Evolutionary conservation across 2,113 vertebrate genomes (phyloP), one percentile per base, ranked within the genome.

Genomic region (Rynchops niger): DNA sequence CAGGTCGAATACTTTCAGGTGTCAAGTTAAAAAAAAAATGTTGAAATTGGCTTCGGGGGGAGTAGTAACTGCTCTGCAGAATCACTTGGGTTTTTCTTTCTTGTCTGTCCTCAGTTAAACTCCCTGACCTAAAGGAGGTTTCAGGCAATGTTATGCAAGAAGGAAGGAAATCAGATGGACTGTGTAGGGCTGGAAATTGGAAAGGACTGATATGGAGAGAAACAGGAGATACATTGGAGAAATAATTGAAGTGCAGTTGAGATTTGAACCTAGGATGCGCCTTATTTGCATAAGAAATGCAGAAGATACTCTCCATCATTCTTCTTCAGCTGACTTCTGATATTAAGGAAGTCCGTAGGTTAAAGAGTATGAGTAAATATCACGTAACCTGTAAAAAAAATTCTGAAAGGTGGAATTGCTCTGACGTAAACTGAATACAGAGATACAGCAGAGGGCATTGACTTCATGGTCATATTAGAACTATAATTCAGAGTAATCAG

Each of bases 51-150:
- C 76, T 90, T 82, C 65, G 34, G 12, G 40, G 23, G 47, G 14
- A 84, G 42, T 73, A 10, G 6, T 56, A 79, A 30, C 42, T 79
- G 63, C 63, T 91, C 34, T 91, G 34, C 19, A 76, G 49, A 79
- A 38, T 79, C n/a, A 65, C 47, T 43, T 53, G 65, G 2, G 4
- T 72, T 96, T 94, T 95, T 62, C 62, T 93, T 91, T 80, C 73
- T 86, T 89, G n/a, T 65, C 50, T 90, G 12, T 95, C 45, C 69
- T 95, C 43, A 77, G 38, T 79, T 91, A 59, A 93, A 86, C 90
- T 95, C 55, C 12, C 4, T 47, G 58, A 69, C 50, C 43, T 92
- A 55, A 80, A 85, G 72, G 63, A 91, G 83, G 25, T 95, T 94
- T 88, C 73, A n/a, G 72, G 56, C 67, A 17, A 40, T 66, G 42